A percentile compares a stretch with the other conserved stretches of the same genome.
phyloP scores from a whole-genome alignment of 2,113 vertebrate genomes.

The Spea bombifrons region DNA sequence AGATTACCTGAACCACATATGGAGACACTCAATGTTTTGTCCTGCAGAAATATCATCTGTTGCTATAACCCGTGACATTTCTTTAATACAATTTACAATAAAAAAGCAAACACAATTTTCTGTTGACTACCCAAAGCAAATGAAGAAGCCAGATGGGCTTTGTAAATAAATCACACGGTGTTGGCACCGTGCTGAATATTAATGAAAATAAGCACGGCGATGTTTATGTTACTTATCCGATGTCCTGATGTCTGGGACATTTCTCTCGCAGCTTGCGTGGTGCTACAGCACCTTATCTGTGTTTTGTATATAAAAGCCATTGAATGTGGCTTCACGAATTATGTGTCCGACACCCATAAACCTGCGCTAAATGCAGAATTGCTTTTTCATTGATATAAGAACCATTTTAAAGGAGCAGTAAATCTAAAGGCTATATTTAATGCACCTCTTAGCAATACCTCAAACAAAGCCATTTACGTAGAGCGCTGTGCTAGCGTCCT shows the following conservation, averaged over 20 bases:
- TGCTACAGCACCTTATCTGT: neutral
- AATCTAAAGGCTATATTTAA: too few species aligned
- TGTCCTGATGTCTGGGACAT: neutral
- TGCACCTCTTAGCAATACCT: too few species aligned
- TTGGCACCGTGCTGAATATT: conserved; percentile 23
- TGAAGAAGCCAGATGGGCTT: conserved; percentile 39
- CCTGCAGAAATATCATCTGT: conserved; percentile 41
- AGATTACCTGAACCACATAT: conserved; percentile 6
- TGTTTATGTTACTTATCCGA: neutral
- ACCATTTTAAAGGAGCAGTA: too few species aligned
- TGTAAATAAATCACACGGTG: conserved; percentile 34
- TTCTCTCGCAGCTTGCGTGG: neutral
- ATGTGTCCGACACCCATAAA: neutral
- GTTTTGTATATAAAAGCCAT: neutral
- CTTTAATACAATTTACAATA: conserved; percentile 36
- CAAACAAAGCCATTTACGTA: too few species aligned
- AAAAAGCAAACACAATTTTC: conserved; percentile 44
- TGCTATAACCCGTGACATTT: conserved; percentile 45
- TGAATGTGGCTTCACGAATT: neutral
- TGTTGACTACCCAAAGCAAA: conserved; percentile 15
- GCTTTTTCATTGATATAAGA: too few species aligned
- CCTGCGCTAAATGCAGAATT: neutral
- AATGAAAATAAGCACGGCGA: neutral
- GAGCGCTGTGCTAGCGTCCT: too few species aligned
- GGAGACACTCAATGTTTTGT: neutral